Evolutionary conservation across 1,140 invertebrate species (phyloP).

Genomic region (Marisa cornuarietis): DNA sequence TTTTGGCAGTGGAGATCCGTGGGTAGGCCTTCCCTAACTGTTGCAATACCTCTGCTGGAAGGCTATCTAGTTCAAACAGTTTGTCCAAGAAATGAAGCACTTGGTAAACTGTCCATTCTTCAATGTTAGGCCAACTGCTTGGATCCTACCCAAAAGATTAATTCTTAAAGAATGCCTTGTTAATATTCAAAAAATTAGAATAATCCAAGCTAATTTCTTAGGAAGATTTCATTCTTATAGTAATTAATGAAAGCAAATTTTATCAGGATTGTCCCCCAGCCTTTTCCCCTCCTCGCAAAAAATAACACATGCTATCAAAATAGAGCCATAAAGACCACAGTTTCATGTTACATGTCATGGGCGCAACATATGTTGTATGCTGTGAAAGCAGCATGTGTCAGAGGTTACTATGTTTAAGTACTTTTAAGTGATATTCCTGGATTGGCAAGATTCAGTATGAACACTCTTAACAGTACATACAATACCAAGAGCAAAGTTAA

Average conservation of each 20-base stretch:
- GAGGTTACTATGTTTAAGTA: no score
- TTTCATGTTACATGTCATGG: no score
- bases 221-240: background rate
- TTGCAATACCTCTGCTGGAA: constrained; percentile 22
- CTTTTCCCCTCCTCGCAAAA: no score
- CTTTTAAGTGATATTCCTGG: no score
- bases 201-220: background rate
- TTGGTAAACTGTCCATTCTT: constrained; percentile 40
- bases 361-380: no score
- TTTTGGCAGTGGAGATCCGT: constrained; percentile 34
- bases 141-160: background rate
- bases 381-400: no score
- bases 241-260: background rate
- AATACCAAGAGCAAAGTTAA: no score
- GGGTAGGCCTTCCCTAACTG: constrained; percentile 29
- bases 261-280: background rate
- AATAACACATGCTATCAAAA: no score
- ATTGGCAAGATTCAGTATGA: no score
- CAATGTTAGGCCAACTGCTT: constrained; percentile 23
- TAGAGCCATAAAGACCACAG: no score
- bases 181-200: background rate
- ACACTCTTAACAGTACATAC: no score
- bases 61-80: constrained; percentile 26
- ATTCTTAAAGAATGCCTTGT: background rate
- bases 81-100: constrained; percentile 44